These are phyloP conservation scores for Trypoxylus dichotomus DNA, from an alignment of 1,140 invertebrate species.

Conservation along the genomic window DNA sequence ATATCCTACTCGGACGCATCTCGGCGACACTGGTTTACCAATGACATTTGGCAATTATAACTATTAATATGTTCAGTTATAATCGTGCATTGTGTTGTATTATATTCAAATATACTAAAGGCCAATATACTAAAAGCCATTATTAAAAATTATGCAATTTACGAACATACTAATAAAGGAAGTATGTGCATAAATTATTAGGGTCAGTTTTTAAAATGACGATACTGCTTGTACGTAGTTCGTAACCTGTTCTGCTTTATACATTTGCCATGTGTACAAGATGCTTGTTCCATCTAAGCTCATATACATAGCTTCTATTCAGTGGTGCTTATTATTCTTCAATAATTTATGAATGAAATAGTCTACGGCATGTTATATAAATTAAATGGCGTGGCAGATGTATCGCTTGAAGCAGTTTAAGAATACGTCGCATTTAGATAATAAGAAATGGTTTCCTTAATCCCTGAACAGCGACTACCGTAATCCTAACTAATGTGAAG, in stretches of 20 bases:
- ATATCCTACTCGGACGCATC: too few species aligned
- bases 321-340: conserved; percentile 4
- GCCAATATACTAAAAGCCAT: not conserved
- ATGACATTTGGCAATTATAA: too few species aligned
- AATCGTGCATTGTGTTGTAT: not conserved
- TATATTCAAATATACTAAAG: not conserved
- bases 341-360: conserved; percentile 17
- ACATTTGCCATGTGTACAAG: not conserved
- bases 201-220: conserved; percentile 28
- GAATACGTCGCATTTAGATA: not conserved
- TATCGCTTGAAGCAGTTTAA: not conserved
- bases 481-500: conserved; percentile 19
- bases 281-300: not conserved
- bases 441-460: conserved; percentile 13
- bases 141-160: not conserved
- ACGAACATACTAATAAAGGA: conserved; percentile 41
- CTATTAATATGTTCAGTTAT: too few species aligned
- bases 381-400: not conserved
- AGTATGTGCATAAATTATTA: conserved; percentile 45
- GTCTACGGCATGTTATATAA: not conserved
- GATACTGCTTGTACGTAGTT: not conserved
- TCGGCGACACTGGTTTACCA: too few species aligned
- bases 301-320: not conserved
- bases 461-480: not conserved
- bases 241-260: conserved; percentile 19